Evolutionary conservation across 2,888 invertebrate species (phyloP), one percentile per base, ranked within the genome.

Genomic region (Cosmia trapezina): DNA sequence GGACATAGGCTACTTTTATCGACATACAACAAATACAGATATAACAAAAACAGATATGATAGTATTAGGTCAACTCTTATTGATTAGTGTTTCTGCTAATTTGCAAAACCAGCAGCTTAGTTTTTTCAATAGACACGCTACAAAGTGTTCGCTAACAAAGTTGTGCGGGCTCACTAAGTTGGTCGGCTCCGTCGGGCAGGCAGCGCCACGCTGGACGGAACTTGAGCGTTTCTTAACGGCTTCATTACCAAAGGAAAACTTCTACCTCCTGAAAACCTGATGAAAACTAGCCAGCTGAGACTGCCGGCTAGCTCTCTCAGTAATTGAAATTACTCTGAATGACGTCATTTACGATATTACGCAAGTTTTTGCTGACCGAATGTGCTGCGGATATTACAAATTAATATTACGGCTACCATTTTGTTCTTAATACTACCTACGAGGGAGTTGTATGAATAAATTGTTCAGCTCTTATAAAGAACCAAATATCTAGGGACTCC

Each of bases 211-310:
- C 76, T 80, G 72, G 82, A 66, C 73, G 83, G 71, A 80, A 85
- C 86, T 86, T 77, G 70, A 85, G 73, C 74, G 77, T 84, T 87
- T 76, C 80, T 87, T 83, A 87, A 88, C 87, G 86, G 87, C 87
- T 90, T 87, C 86, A 87, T 89, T 90, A 89, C 84, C 74, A 70
- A 83, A 77, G 78, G 80, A 72, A 85, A 89, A 90, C 85, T 89
- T 85, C 76, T 61, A 79, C 79, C 86, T 72, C 49, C n/a, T 80
- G 78, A 78, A 81, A 82, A 77, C 81, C 79, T 77, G 86, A 83
- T 87, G 85, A 81, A 86, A 89, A 88, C 83, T 86, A 78, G 70
- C 81, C 81, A 84, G 80, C 87, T 86, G 81, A 83, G 78, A 68
- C 83, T 84, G 51, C 57, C 60, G 53, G 14, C 67, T 60, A 66